Evolutionary conservation across 2,888 invertebrate species (phyloP).

Genomic region (Cantharis rufa): DNA sequence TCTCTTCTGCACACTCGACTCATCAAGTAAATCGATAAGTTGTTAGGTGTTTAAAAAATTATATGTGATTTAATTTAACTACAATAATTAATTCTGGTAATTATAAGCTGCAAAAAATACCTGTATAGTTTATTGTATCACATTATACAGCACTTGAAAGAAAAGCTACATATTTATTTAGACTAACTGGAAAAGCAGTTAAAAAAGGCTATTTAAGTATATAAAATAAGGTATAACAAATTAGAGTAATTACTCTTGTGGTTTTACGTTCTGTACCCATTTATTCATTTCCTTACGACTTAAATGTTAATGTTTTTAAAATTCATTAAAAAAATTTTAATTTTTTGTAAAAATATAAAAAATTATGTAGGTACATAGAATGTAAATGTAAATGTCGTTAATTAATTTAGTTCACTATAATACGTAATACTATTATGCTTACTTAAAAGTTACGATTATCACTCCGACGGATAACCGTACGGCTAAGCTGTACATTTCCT

Average conservation of each 20-base stretch:
- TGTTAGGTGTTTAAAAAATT: not conserved
- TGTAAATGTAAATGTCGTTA: not conserved
- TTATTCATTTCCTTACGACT: not conserved
- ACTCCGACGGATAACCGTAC: not conserved
- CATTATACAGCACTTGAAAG: not conserved
- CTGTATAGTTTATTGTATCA: not conserved
- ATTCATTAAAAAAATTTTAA: not conserved
- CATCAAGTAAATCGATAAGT: not conserved
- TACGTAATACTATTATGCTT: not conserved
- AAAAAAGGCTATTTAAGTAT: not conserved
- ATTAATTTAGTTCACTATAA: not conserved
- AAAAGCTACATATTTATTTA: constrained; percentile 1
- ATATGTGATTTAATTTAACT: not conserved
- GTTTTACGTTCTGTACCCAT: not conserved
- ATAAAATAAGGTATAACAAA: constrained; percentile 3
- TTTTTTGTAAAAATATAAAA: not conserved
- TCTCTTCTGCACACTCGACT: not conserved
- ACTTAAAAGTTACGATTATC: not conserved
- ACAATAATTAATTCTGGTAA: not conserved
- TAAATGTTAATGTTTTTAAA: not conserved
- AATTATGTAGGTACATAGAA: not conserved
- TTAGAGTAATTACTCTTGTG: not conserved
- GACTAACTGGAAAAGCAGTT: not conserved
- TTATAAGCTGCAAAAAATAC: not conserved
- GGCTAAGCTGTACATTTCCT: not conserved